Percentiles rank a stretch among this genome's conserved stretches.
phyloP scores from a whole-genome alignment of 1,140 invertebrate genomes.

The Mercenaria mercenaria region DNA sequence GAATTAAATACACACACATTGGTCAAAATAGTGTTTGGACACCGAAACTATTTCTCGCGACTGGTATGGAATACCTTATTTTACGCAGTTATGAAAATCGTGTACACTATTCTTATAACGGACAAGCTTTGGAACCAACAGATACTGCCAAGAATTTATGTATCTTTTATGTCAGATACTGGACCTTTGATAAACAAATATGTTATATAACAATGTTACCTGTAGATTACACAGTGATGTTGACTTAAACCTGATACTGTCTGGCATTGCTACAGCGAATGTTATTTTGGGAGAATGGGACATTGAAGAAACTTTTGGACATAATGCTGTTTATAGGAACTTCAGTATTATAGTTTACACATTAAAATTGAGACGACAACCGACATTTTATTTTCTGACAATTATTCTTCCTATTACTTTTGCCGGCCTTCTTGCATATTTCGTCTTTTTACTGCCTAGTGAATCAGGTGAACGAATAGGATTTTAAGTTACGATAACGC shows the following conservation, averaged over 20 bases:
- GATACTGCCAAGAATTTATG: background rate
- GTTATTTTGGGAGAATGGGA: background rate
- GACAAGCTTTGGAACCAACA: background rate
- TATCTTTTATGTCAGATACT: slow-evolving; percentile 23
- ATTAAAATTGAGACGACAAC: background rate
- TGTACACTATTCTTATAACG: background rate
- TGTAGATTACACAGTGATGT: background rate
- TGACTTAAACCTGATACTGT: background rate
- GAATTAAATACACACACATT: background rate
- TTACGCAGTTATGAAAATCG: background rate
- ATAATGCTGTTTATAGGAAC: background rate
- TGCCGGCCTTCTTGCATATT: background rate
- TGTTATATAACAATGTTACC: background rate
- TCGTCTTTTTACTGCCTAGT: slow-evolving; percentile 27
- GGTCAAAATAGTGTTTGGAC: background rate
- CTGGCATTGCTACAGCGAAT: background rate
- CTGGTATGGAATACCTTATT: background rate
- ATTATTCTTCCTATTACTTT: slow-evolving; percentile 3
- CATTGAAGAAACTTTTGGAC: background rate
- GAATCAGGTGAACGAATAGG: slow-evolving; percentile 28
- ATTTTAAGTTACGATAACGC: slow-evolving; percentile 17
- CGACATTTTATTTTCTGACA: slow-evolving; percentile 35
- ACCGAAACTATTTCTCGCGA: background rate
- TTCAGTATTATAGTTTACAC: background rate
- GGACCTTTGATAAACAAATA: slow-evolving; percentile 42